Evolutionary conservation across 2,113 vertebrate genomes (phyloP).

Genomic region (Chaetodon trifascialis): DNA sequence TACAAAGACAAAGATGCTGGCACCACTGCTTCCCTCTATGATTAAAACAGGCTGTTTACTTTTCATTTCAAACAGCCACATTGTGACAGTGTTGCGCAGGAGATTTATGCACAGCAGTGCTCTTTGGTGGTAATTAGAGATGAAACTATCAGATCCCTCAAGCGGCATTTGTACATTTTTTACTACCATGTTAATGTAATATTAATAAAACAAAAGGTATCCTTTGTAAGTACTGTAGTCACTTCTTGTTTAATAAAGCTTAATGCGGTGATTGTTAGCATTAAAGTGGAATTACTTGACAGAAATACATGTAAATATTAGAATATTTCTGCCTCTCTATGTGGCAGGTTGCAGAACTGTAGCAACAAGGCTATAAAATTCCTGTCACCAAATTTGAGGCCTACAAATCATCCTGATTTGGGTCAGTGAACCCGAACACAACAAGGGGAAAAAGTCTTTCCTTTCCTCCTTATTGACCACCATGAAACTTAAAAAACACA

Average conservation of each 20-base stretch:
- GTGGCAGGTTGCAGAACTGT: neutral
- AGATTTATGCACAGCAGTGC: conserved; percentile 48
- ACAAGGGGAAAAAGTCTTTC: conserved; percentile 10
- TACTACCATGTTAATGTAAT: conserved; percentile 40
- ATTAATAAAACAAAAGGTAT: conserved; percentile 62
- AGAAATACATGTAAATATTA: conserved; percentile 14
- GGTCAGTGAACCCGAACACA: conserved; percentile 55
- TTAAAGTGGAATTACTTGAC: conserved; percentile 17
- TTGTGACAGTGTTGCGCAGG: conserved; percentile 53
- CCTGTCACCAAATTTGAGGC: conserved; percentile 45
- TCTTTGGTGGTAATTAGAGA: conserved; percentile 70
- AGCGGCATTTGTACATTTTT: conserved; percentile 50
- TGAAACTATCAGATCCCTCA: conserved; percentile 54
- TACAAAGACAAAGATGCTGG: conserved; percentile 59
- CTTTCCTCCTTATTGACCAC: conserved; percentile 47
- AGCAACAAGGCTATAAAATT: neutral
- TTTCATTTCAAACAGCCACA: conserved; percentile 59
- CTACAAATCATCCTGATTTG: conserved; percentile 49
- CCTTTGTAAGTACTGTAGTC: conserved; percentile 33
- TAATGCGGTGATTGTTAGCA: conserved; percentile 16
- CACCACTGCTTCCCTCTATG: conserved; percentile 37
- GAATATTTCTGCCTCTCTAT: neutral
- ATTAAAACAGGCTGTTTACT: conserved; percentile 67
- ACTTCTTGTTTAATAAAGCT: conserved; percentile 48
- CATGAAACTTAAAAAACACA: conserved; percentile 38